Conservation (phyloP, 2,113 vertebrate species). For the Cercopithecus mona region DNA sequence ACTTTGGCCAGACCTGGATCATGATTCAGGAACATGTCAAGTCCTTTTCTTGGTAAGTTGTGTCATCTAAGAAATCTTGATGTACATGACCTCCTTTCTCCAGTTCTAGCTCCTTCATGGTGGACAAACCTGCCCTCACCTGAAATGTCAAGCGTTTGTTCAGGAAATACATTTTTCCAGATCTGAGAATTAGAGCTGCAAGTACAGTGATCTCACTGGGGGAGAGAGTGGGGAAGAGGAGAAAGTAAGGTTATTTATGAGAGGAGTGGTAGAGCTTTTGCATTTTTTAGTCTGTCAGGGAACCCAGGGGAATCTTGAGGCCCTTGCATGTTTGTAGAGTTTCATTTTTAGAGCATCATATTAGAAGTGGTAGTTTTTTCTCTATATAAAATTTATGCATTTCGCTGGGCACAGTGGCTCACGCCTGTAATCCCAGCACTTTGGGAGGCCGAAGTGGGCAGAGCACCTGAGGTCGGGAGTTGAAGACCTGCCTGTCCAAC, state of each 20-base stretch:
- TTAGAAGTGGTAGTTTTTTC: not conserved
- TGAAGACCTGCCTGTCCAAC: too few species aligned
- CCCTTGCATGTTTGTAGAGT: not conserved
- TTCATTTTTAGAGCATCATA: not conserved
- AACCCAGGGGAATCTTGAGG: not conserved
- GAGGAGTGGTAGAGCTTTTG: not conserved
- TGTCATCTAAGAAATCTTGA: not conserved
- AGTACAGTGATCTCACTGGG: not conserved
- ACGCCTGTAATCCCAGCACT: too few species aligned
- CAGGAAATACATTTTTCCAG: not conserved
- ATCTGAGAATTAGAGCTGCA: not conserved
- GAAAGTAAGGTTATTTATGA: not conserved
- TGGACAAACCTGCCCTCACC: not conserved
- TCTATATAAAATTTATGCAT: not conserved
- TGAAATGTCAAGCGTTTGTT: not conserved
- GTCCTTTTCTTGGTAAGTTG: slow-evolving; percentile 95
- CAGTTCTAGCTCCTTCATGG: not conserved
- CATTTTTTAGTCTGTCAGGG: not conserved
- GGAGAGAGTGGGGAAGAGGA: not conserved
- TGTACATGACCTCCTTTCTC: not conserved
- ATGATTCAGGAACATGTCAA: slow-evolving; percentile 99
- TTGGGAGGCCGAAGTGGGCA: too few species aligned
- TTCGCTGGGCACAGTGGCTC: not conserved
- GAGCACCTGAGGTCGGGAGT: too few species aligned
- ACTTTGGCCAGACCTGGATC: slow-evolving; percentile 98